These are phyloP conservation scores for Pelosia muscerda DNA, from an alignment of 2,888 invertebrate genomes.

Conservation along the genomic window DNA sequence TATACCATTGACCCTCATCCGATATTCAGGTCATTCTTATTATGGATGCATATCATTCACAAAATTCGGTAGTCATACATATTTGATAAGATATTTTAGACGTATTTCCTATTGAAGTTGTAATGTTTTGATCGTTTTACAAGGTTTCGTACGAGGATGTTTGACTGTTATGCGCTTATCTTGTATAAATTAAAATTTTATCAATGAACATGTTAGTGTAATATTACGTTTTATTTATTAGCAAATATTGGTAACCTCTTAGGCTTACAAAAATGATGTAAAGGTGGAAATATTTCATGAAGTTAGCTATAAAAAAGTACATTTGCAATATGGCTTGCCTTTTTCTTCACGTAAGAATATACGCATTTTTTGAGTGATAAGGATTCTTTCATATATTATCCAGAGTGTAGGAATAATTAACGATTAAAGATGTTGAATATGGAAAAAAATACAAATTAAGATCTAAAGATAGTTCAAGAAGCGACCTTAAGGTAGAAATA, in stretches of 20 bases:
- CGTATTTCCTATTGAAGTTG: conserved; percentile 38
- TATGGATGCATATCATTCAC: conserved; percentile 26
- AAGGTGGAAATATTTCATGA: neutral
- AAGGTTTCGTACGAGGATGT: conserved; percentile 37
- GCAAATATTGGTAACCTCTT: neutral
- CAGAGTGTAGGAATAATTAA: too few species aligned
- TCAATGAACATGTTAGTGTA: neutral
- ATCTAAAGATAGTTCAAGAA: too few species aligned
- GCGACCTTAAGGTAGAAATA: too few species aligned
- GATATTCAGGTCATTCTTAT: conserved; percentile 41
- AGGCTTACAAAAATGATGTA: neutral
- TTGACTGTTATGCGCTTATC: neutral
- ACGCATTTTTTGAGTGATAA: too few species aligned
- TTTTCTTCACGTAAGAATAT: too few species aligned
- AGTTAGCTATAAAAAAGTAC: too few species aligned
- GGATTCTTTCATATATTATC: too few species aligned
- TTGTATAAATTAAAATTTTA: neutral
- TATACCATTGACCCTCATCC: neutral
- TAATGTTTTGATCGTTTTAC: conserved; percentile 27
- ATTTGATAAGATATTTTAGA: conserved; percentile 30
- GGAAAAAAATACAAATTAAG: too few species aligned
- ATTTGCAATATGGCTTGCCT: too few species aligned
- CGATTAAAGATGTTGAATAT: too few species aligned
- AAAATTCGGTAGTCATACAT: conserved; percentile 25
- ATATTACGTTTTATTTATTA: neutral